A percentile compares a stretch with the other conserved stretches of the same genome.
Evolutionary conservation across 2,888 invertebrate species (phyloP).

Genomic region (Platycheirus rosarum): DNA sequence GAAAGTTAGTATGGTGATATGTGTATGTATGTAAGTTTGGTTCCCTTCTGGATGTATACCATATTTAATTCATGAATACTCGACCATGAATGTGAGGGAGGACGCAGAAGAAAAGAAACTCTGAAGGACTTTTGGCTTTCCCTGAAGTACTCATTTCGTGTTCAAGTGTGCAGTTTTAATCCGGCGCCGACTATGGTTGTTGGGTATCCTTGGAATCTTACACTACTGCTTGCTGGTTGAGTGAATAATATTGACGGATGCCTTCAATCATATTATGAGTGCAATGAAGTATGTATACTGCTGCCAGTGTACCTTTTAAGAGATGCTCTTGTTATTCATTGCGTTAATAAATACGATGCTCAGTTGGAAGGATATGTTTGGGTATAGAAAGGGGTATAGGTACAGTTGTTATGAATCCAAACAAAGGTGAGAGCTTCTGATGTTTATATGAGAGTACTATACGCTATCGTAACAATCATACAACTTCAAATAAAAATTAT

Average conservation of each 20-base stretch:
- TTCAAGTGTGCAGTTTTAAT: conserved; percentile 72
- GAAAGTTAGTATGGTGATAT: conserved; percentile 46
- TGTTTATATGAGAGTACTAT: not conserved
- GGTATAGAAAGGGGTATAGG: too few species aligned
- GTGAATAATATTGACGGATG: conserved; percentile 61
- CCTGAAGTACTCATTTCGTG: conserved; percentile 67
- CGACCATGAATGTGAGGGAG: conserved; percentile 1
- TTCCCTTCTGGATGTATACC: conserved; percentile 53
- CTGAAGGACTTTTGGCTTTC: conserved; percentile 43
- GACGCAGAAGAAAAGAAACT: conserved; percentile 40
- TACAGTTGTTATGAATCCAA: too few species aligned
- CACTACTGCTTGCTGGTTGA: conserved; percentile 68
- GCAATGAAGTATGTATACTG: conserved; percentile 58
- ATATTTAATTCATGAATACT: conserved; percentile 72
- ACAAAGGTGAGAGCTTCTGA: not conserved
- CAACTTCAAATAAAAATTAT: too few species aligned
- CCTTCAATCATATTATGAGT: conserved; percentile 58
- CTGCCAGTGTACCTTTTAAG: conserved; percentile 11
- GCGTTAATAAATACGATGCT: conserved; percentile 43
- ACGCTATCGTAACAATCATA: too few species aligned
- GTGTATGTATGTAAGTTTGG: conserved; percentile 33
- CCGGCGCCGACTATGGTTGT: conserved; percentile 47
- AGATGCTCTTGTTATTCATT: conserved; percentile 42
- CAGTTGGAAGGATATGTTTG: conserved; percentile 17
- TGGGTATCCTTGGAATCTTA: conserved; percentile 70